phyloP scores from a whole-genome alignment of 2,888 invertebrate species.

The Vandiemenella viatica region DNA sequence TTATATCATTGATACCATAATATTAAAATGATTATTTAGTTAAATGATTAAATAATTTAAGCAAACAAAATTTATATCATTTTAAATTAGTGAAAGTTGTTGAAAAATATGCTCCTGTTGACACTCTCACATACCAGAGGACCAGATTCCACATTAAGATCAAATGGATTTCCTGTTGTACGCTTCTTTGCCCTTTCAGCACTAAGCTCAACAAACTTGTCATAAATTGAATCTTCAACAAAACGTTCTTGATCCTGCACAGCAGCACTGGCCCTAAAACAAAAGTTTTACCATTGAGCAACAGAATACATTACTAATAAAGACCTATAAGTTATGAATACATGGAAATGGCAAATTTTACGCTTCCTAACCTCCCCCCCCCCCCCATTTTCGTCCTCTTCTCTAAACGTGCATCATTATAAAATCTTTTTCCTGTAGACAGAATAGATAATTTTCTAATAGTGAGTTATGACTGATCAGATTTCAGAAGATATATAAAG shows the following conservation, averaged over 20 bases:
- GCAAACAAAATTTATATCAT: not conserved
- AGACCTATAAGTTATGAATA: too few relatives aligned
- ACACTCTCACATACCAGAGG: slow-evolving; percentile 80
- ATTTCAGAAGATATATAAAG: too few relatives aligned
- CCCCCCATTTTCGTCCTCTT: too few relatives aligned
- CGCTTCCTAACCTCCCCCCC: too few relatives aligned
- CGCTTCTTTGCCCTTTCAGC: slow-evolving; percentile 62
- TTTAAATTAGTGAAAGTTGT: not conserved
- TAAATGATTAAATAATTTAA: not conserved
- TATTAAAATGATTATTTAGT: slow-evolving; percentile 3
- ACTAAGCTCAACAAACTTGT: slow-evolving; percentile 67
- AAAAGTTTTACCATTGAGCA: too few relatives aligned
- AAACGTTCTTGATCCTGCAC: slow-evolving; percentile 84
- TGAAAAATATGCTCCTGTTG: too few relatives aligned
- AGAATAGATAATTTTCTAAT: too few relatives aligned
- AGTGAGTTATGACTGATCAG: too few relatives aligned
- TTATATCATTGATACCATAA: not conserved
- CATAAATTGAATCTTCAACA: slow-evolving; percentile 79
- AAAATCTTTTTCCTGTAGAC: too few relatives aligned
- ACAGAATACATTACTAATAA: too few relatives aligned
- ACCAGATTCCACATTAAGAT: slow-evolving; percentile 65
- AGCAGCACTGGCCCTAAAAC: slow-evolving; percentile 69
- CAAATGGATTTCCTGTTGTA: slow-evolving; percentile 79
- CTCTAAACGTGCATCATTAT: too few relatives aligned
- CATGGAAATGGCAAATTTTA: too few relatives aligned